A percentile compares a stretch with the other conserved stretches of the same genome.
phyloP scores from a whole-genome alignment of 2,888 invertebrate species.

The Lasioglossum marginatum region DNA sequence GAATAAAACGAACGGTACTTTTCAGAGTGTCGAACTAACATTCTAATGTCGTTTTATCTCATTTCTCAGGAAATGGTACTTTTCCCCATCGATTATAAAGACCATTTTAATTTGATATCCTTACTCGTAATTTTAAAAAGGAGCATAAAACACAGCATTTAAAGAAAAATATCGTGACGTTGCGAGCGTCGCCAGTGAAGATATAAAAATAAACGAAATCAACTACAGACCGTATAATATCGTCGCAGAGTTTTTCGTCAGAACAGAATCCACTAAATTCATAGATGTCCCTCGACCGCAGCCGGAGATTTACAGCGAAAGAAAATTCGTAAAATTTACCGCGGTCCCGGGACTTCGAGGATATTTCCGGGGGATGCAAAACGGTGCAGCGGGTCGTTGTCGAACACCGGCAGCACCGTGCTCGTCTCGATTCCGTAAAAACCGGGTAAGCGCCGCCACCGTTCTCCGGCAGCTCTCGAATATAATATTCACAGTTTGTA shows the following conservation, averaged over 20 bases:
- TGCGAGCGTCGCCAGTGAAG: neutral
- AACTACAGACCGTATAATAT: neutral
- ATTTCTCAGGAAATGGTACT: neutral
- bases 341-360: neutral
- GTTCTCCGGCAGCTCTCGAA: constrained; percentile 49
- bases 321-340: neutral
- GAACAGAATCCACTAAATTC: neutral
- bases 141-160: neutral
- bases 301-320: neutral
- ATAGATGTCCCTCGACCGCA: neutral
- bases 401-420: constrained; percentile 27
- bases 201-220: neutral
- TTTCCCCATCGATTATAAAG: neutral
- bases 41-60: neutral
- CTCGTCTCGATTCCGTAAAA: constrained; percentile 56
- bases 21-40: too few relatives aligned
- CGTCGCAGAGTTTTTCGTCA: neutral
- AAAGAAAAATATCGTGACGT: neutral
- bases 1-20: too few relatives aligned
- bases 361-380: constrained; percentile 26
- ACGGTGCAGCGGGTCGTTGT: constrained; percentile 25
- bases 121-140: too few relatives aligned
- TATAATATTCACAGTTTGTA: constrained; percentile 81
- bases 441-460: constrained; percentile 6
- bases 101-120: too few relatives aligned